These are phyloP conservation scores for Podocnemis expansa DNA, from an alignment of 2,113 vertebrate genomes.

Conservation along the genomic window DNA sequence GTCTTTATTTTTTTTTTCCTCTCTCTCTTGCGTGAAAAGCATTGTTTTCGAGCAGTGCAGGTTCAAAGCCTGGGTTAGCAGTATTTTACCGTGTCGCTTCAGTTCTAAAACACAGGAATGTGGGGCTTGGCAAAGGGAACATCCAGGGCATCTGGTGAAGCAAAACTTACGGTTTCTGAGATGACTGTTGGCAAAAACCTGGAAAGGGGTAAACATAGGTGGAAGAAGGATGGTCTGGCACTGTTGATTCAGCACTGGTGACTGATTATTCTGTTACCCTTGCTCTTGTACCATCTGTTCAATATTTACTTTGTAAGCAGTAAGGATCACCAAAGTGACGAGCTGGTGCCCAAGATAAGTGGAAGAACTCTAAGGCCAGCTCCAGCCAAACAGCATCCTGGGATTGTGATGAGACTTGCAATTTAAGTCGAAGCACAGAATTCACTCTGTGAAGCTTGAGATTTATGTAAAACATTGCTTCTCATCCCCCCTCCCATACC, in stretches of 20 bases:
- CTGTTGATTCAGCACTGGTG: constrained; percentile 17
- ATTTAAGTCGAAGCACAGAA: background rate
- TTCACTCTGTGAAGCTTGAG: background rate
- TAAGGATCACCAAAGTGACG: constrained; percentile 9
- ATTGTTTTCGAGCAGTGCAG: constrained; percentile 71
- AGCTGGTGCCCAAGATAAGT: background rate
- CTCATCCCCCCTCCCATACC: background rate
- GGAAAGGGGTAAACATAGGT: background rate
- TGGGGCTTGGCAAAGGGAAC: constrained; percentile 63
- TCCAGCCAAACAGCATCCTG: constrained; percentile 22
- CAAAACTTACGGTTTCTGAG: background rate
- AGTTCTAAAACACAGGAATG: constrained; percentile 71
- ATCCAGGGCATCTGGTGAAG: constrained; percentile 42
- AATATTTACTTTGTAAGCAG: constrained; percentile 47
- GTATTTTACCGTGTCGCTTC: constrained; percentile 72
- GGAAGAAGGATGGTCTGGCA: background rate
- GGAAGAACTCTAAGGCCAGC: constrained; percentile 44
- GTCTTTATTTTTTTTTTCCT: constrained; percentile 52
- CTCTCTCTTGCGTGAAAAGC: constrained; percentile 62
- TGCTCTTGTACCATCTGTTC: background rate
- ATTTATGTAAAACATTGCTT: background rate
- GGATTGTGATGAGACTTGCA: background rate
- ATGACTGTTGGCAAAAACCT: constrained; percentile 32
- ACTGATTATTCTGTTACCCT: background rate
- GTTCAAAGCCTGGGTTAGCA: constrained; percentile 76